Percentiles rank a stretch among this genome's conserved stretches.
Evolutionary conservation across 2,113 vertebrate species (phyloP).

Genomic region (Tetraodon nigroviridis): DNA sequence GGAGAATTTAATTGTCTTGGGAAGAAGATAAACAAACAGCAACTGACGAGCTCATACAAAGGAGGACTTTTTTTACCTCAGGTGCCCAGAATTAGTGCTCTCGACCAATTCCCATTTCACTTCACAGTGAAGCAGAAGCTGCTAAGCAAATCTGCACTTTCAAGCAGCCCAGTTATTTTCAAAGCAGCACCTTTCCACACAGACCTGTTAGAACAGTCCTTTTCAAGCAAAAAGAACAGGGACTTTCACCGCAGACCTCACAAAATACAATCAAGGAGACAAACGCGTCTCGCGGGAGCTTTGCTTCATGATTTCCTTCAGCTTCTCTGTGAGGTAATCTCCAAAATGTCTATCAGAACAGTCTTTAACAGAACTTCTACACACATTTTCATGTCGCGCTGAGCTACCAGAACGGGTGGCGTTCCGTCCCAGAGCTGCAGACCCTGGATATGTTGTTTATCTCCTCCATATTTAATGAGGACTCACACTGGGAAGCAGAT

Average conservation of each 20-base stretch:
- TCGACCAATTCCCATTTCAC: conserved; percentile 12
- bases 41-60: conserved; percentile 46
- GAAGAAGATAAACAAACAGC: conserved; percentile 50
- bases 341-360: conserved; percentile 17
- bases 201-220: not conserved
- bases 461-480: conserved; percentile 69
- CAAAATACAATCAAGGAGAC: not conserved
- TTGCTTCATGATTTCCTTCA: not conserved
- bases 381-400: not conserved
- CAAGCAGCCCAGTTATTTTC: too few relatives aligned
- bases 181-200: not conserved
- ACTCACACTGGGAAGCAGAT: conserved; percentile 64
- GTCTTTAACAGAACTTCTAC: conserved; percentile 4
- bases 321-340: conserved; percentile 9
- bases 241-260: not conserved
- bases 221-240: not conserved
- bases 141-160: conserved; percentile 5
- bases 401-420: conserved; percentile 14
- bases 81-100: conserved; percentile 9
- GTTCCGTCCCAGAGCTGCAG: conserved; percentile 28
- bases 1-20: conserved; percentile 57
- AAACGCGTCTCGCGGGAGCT: not conserved
- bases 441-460: conserved; percentile 64
- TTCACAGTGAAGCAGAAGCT: conserved; percentile 17
- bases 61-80: conserved; percentile 16